phyloP scores from a whole-genome alignment of 2,113 vertebrate genomes.

The Oncorhynchus kisutch region DNA sequence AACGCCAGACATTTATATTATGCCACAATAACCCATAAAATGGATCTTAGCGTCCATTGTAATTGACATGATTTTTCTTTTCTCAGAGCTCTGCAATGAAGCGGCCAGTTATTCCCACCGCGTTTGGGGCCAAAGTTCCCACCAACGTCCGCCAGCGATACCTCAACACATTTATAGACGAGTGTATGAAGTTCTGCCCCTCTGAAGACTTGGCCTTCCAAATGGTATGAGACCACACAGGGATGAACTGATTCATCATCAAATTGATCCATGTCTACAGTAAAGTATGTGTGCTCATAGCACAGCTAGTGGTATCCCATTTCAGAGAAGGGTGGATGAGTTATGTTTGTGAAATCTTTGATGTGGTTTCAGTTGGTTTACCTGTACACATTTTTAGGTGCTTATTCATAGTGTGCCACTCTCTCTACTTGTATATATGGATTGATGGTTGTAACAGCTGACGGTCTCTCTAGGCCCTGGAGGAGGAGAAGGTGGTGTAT shows the following conservation, averaged over 20 bases:
- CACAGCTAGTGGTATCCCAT: too few relatives aligned
- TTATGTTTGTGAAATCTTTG: too few relatives aligned
- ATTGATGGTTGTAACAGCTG: slow-evolving; percentile 34
- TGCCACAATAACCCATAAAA: too few relatives aligned
- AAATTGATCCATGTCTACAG: too few relatives aligned
- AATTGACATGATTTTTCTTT: not conserved
- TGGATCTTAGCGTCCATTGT: too few relatives aligned
- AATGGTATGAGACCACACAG: slow-evolving; percentile 73
- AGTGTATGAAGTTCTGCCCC: slow-evolving; percentile 87
- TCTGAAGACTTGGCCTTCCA: slow-evolving; percentile 84
- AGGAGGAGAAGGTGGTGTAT: slow-evolving; percentile 90
- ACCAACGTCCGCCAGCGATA: slow-evolving; percentile 93
- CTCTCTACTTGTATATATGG: slow-evolving; percentile 53
- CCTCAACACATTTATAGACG: slow-evolving; percentile 94
- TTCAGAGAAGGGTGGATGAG: too few relatives aligned
- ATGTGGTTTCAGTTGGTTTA: too few relatives aligned
- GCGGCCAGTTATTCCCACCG: slow-evolving; percentile 89
- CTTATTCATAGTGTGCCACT: too few relatives aligned
- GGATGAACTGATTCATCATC: too few relatives aligned
- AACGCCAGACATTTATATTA: not conserved
- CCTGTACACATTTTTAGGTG: too few relatives aligned
- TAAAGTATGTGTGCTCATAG: too few relatives aligned
- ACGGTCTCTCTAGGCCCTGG: slow-evolving; percentile 76
- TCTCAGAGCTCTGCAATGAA: slow-evolving; percentile 82
- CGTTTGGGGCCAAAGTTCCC: slow-evolving; percentile 93